These are phyloP conservation scores for Scylla paramamosain DNA, from an alignment of 1,140 invertebrate genomes.

Conservation along the genomic window DNA sequence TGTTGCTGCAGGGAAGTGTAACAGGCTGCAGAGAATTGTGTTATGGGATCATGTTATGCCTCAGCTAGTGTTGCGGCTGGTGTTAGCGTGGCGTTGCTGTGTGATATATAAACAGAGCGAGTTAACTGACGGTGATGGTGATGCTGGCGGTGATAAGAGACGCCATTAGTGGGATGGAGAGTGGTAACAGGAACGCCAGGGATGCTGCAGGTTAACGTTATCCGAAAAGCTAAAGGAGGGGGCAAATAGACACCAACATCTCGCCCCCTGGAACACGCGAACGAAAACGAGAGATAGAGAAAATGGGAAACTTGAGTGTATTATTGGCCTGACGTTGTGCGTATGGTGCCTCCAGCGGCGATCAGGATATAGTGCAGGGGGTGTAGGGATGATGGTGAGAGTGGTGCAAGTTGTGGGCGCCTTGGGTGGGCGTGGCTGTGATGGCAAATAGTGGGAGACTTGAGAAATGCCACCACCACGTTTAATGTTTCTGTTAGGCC, in stretches of 20 bases:
- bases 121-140: constrained; percentile 16
- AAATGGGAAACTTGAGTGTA: constrained; percentile 22
- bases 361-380: background rate
- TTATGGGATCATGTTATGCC: background rate
- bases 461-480: background rate
- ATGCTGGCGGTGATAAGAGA: constrained; percentile 6
- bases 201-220: background rate
- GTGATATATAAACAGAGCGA: background rate
- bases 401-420: background rate
- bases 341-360: background rate
- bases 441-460: background rate
- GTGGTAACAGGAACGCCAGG: background rate
- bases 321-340: background rate
- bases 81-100: background rate
- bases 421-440: background rate
- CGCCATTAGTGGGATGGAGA: background rate
- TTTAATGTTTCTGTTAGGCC: constrained; percentile 3
- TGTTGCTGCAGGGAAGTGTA: background rate
- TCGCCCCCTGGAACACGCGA: background rate
- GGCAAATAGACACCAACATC: background rate
- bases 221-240: background rate
- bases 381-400: background rate
- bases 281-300: background rate
- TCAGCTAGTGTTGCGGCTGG: background rate
- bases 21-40: background rate